These are phyloP conservation scores for Drosophila carrolli DNA, from an alignment of 1,140 invertebrate genomes.

Conservation along the genomic window DNA sequence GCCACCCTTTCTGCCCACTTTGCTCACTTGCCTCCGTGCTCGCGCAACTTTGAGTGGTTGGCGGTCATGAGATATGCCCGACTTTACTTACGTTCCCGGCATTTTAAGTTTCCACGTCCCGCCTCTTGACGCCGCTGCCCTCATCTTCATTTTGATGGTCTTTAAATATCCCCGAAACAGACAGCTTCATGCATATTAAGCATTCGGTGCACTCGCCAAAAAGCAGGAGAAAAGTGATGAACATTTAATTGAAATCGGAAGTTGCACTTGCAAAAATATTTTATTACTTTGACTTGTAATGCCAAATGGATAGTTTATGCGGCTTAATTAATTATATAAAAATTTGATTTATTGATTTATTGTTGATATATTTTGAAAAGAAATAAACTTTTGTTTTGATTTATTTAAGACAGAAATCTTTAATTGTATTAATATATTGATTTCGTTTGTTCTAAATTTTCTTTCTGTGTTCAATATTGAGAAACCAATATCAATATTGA, in stretches of 20 bases:
- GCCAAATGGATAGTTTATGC: too few relatives aligned
- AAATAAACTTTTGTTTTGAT: too few relatives aligned
- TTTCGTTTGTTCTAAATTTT: background rate
- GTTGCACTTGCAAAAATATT: too few relatives aligned
- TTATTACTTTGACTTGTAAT: too few relatives aligned
- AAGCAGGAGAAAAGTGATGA: background rate
- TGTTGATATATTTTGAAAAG: too few relatives aligned
- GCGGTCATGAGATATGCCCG: constrained; percentile 56
- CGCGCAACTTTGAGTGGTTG: constrained; percentile 51
- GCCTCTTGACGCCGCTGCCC: background rate
- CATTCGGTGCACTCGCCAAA: constrained; percentile 13
- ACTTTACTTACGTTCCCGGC: constrained; percentile 36
- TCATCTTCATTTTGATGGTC: constrained; percentile 52
- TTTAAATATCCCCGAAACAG: constrained; percentile 52
- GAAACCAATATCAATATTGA: too few relatives aligned
- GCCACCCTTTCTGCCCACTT: constrained; percentile 37
- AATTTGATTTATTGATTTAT: too few relatives aligned
- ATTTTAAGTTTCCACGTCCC: constrained; percentile 56
- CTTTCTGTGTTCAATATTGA: background rate
- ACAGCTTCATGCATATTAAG: constrained; percentile 59
- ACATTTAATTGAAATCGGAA: too few relatives aligned
- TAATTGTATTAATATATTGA: too few relatives aligned
- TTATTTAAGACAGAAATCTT: too few relatives aligned
- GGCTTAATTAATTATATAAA: too few relatives aligned
- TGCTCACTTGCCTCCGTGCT: constrained; percentile 37